These are phyloP conservation scores for Anthoptus insignis DNA, from an alignment of 2,888 invertebrate species.

Conservation along the genomic window DNA sequence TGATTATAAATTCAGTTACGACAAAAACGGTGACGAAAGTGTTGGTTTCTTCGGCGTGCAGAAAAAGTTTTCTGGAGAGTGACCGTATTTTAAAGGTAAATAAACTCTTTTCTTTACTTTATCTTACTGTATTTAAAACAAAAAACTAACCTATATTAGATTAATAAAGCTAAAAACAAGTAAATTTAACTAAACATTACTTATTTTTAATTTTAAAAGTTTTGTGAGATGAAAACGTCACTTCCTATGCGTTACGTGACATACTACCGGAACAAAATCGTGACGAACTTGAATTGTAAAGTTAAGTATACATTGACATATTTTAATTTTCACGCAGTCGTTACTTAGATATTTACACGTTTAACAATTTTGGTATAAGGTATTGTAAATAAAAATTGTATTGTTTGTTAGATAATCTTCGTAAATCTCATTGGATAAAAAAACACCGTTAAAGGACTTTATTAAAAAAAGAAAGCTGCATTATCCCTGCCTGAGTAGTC, in stretches of 20 bases:
- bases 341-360: too few species aligned
- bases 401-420: background rate
- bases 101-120: background rate
- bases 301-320: constrained; percentile 4
- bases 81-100: background rate
- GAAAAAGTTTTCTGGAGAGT: background rate
- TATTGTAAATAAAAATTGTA: constrained; percentile 2
- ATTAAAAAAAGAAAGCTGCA: too few species aligned
- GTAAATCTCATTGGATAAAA: too few species aligned
- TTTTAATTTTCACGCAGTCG: constrained; percentile 6
- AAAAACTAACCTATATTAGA: background rate
- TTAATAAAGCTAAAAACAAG: background rate
- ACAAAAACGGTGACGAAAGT: background rate
- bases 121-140: background rate
- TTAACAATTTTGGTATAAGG: too few species aligned
- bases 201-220: background rate
- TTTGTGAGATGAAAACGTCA: background rate
- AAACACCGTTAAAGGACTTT: too few species aligned
- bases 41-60: background rate
- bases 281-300: constrained; percentile 14
- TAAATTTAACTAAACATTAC: background rate
- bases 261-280: constrained; percentile 10
- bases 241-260: background rate
- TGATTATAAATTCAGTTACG: background rate
- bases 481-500: too few species aligned